These are phyloP conservation scores for Drosophila monieri DNA, from an alignment of 2,888 invertebrate genomes.

Conservation along the genomic window DNA sequence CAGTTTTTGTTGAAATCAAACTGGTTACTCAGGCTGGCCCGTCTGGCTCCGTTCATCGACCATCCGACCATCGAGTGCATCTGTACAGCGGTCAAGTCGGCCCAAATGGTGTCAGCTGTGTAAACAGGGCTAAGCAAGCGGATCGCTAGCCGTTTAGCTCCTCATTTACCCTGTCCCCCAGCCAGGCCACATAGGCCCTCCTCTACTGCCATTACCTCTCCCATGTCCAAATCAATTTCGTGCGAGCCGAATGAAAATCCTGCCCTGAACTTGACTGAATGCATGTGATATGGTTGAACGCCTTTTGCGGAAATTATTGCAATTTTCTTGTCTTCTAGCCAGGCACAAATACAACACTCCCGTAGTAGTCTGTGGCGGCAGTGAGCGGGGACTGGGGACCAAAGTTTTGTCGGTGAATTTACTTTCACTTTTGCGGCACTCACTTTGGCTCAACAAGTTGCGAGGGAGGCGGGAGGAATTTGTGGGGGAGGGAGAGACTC, in stretches of 20 bases:
- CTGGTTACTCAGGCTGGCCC: constrained; percentile 59
- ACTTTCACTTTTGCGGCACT: constrained; percentile 53
- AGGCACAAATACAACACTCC: constrained; percentile 1
- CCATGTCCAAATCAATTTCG: constrained; percentile 43
- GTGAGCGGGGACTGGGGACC: not conserved
- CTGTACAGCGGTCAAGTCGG: constrained; percentile 53
- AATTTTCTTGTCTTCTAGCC: constrained; percentile 65
- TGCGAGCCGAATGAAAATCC: constrained; percentile 28
- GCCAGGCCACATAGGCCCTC: no score
- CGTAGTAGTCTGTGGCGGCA: not conserved
- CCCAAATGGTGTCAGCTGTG: constrained; percentile 75
- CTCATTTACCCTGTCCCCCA: not conserved
- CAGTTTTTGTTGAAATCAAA: constrained; percentile 76
- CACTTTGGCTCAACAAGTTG: constrained; percentile 21
- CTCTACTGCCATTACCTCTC: not conserved
- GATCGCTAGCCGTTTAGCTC: constrained; percentile 30
- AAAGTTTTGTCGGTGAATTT: constrained; percentile 41
- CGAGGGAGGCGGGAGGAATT: not conserved
- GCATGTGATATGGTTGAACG: constrained; percentile 53
- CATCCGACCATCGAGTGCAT: constrained; percentile 15
- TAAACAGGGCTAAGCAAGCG: constrained; percentile 70
- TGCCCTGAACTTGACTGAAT: constrained; percentile 50
- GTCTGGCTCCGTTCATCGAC: constrained; percentile 22
- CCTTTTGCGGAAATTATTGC: constrained; percentile 74
- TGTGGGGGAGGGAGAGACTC: not conserved